These are phyloP conservation scores for Serripes groenlandicus DNA, from an alignment of 2,888 invertebrate genomes.

Conservation along the genomic window DNA sequence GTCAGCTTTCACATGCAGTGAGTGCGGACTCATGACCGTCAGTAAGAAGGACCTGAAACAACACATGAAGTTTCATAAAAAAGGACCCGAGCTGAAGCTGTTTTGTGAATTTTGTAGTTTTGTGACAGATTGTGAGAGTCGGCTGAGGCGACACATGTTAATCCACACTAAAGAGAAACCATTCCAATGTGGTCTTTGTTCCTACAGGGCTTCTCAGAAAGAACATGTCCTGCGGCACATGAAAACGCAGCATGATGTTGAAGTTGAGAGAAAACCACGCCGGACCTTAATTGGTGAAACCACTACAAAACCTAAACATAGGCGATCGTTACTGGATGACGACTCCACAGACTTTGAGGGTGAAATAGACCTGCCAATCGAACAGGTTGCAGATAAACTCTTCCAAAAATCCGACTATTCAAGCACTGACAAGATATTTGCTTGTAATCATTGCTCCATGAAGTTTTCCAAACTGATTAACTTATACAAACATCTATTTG, in stretches of 20 bases:
- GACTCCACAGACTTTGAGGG: not conserved
- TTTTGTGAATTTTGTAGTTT: constrained; percentile 85
- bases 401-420: constrained; percentile 79
- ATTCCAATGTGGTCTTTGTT: constrained; percentile 83
- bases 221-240: constrained; percentile 84
- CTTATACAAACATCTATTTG: constrained; percentile 84
- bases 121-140: constrained; percentile 85
- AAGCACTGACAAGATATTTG: constrained; percentile 83
- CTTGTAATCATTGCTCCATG: constrained; percentile 85
- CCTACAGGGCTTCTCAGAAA: constrained; percentile 83
- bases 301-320: constrained; percentile 35
- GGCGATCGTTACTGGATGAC: constrained; percentile 36
- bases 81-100: constrained; percentile 84
- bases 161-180: constrained; percentile 84
- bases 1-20: constrained; percentile 76
- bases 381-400: constrained; percentile 28
- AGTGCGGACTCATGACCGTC: constrained; percentile 80
- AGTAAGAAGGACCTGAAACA: constrained; percentile 83
- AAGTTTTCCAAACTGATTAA: constrained; percentile 85
- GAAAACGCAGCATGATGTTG: constrained; percentile 81
- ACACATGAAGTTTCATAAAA: constrained; percentile 84
- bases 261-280: constrained; percentile 65
- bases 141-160: constrained; percentile 82
- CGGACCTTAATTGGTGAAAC: constrained; percentile 30
- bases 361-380: not conserved